A percentile compares a stretch with the other conserved stretches of the same genome.
Conservation (phyloP, 2,113 vertebrate species). For the Phyllostomus hastatus region DNA sequence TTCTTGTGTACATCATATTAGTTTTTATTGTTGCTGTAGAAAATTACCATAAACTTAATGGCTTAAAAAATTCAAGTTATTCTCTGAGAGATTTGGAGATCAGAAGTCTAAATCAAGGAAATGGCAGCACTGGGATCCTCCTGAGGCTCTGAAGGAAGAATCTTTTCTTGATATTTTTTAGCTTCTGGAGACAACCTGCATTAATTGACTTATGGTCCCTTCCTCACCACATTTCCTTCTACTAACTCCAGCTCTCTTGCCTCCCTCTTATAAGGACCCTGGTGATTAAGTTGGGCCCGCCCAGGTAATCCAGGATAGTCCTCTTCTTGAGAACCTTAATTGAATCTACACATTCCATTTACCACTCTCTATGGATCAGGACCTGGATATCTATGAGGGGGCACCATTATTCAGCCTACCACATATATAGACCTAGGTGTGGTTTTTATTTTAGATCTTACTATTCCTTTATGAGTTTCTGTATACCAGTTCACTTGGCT, state of each 20-base stretch:
- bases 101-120: neutral
- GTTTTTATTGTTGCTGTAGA: neutral
- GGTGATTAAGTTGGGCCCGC: neutral
- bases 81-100: neutral
- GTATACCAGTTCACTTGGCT: neutral
- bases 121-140: neutral
- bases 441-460: neutral
- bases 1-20: neutral
- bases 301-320: neutral
- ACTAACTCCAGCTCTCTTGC: neutral
- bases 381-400: neutral
- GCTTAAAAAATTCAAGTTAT: neutral
- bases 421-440: neutral
- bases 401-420: neutral
- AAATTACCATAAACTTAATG: neutral
- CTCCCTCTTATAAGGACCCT: neutral
- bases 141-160: neutral
- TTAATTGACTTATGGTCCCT: neutral
- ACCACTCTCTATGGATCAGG: neutral
- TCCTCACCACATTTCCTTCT: neutral
- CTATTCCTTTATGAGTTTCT: neutral
- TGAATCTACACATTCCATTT: neutral
- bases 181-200: neutral
- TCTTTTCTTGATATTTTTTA: neutral
- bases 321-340: neutral